phyloP scores from a whole-genome alignment of 2,888 invertebrate species.

The Xylophagus ater region DNA sequence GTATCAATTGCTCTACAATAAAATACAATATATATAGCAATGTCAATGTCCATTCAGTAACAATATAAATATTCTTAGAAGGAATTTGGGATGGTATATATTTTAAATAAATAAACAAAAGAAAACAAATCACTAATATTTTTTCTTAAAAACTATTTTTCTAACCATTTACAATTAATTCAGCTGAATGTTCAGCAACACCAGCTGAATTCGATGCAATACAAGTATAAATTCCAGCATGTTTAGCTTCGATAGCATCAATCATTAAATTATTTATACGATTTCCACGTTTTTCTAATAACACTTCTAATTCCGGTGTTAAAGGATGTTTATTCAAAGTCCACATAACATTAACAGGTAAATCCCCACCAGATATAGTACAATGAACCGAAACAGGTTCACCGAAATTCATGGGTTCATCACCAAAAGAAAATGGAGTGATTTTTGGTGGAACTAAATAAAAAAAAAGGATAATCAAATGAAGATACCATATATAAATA shows the following conservation, averaged over 20 bases:
- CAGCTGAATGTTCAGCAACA: conserved; percentile 53
- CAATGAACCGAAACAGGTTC: conserved; percentile 46
- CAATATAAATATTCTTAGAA: too few species aligned
- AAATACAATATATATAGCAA: too few species aligned
- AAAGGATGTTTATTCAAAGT: conserved; percentile 40
- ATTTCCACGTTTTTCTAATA: conserved; percentile 39
- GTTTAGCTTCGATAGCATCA: conserved; percentile 53
- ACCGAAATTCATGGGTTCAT: conserved; percentile 58
- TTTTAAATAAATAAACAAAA: too few species aligned
- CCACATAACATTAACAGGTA: conserved; percentile 50
- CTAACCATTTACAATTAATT: conserved; percentile 63
- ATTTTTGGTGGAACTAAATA: conserved; percentile 62
- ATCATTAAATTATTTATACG: conserved; percentile 50
- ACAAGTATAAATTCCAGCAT: conserved; percentile 67
- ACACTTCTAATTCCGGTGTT: conserved; percentile 31
- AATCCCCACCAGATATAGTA: conserved; percentile 45
- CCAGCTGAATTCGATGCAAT: conserved; percentile 64
- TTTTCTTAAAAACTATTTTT: too few species aligned
- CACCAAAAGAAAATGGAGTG: conserved; percentile 63
- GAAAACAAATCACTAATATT: too few species aligned
- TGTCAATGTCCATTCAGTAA: too few species aligned
- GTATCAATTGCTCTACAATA: too few species aligned
- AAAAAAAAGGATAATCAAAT: conserved; percentile 17
- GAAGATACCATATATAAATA: background rate
- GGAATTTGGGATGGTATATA: too few species aligned